Evolutionary conservation across 2,113 vertebrate species (phyloP).

Genomic region (Coreoperca whiteheadi): DNA sequence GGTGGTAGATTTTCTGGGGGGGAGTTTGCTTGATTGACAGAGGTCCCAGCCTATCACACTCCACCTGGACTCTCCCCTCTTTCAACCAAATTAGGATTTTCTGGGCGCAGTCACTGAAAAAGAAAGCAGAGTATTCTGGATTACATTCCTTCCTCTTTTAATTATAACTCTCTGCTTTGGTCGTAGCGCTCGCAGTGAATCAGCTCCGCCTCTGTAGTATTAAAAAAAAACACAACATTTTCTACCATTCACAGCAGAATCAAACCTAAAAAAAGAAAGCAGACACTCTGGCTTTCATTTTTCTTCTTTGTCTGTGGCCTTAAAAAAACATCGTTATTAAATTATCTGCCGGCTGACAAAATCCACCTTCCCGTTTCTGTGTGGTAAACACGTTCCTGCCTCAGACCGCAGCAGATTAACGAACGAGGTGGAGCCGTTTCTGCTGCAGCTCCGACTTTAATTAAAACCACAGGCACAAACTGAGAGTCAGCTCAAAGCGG

Average conservation of each 20-base stretch:
- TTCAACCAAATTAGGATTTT: background rate
- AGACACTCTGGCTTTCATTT: constrained; percentile 14
- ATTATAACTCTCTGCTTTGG: background rate
- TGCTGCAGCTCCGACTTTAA: constrained; percentile 46
- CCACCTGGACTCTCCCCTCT: background rate
- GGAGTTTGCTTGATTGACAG: background rate
- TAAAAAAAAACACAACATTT: constrained; percentile 3
- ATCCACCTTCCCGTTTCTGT: constrained; percentile 47
- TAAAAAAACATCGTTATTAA: constrained; percentile 50
- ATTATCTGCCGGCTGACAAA: constrained; percentile 50
- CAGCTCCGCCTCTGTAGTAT: constrained; percentile 10
- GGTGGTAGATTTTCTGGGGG: background rate
- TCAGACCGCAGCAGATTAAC: constrained; percentile 53
- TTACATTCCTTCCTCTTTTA: constrained; percentile 1
- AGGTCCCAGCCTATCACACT: background rate
- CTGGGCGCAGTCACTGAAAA: background rate
- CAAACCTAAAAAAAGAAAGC: background rate
- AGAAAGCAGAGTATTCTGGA: background rate
- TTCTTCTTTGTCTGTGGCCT: constrained; percentile 21
- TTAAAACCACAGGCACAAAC: constrained; percentile 43
- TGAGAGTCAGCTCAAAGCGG: constrained; percentile 9
- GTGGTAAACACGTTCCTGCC: constrained; percentile 49
- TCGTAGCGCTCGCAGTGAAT: constrained; percentile 10
- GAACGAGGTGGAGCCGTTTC: constrained; percentile 23
- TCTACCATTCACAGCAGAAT: constrained; percentile 22